These are phyloP conservation scores for Drosophila kurseongensis DNA, from an alignment of 1,140 invertebrate species.

Conservation along the genomic window DNA sequence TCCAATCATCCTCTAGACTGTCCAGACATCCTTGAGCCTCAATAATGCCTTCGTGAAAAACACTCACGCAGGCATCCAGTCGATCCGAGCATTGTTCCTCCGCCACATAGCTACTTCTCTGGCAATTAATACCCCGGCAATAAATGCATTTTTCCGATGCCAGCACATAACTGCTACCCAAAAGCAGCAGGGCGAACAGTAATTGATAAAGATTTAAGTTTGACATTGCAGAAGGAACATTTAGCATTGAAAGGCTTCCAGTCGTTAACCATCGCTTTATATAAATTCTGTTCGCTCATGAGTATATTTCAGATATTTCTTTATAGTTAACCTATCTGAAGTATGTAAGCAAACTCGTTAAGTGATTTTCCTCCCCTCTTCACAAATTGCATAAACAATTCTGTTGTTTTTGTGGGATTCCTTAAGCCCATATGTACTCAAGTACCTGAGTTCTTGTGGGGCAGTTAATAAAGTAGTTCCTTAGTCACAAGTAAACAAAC, in stretches of 20 bases:
- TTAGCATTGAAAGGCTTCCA: slow-evolving; percentile 39
- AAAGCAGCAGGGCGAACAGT: slow-evolving; percentile 10
- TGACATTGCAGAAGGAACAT: slow-evolving; percentile 53
- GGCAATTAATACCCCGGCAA: slow-evolving; percentile 74
- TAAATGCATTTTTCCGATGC: slow-evolving; percentile 54
- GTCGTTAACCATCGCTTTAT: slow-evolving; percentile 47
- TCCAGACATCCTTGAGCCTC: slow-evolving; percentile 67
- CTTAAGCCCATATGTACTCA: slow-evolving; percentile 25
- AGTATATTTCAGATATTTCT: slow-evolving; percentile 6
- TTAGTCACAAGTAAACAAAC: slow-evolving; percentile 51
- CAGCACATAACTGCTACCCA: slow-evolving; percentile 19
- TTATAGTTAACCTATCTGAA: slow-evolving; percentile 18
- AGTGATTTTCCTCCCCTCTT: slow-evolving; percentile 32
- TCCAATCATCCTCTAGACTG: slow-evolving; percentile 29
- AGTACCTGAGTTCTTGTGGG: slow-evolving; percentile 19
- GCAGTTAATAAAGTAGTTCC: slow-evolving; percentile 27
- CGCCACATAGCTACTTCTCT: slow-evolving; percentile 54
- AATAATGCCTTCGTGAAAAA: slow-evolving; percentile 59
- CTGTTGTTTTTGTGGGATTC: slow-evolving; percentile 31
- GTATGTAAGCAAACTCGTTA: slow-evolving; percentile 41
- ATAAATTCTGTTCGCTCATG: slow-evolving; percentile 47
- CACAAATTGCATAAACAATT: slow-evolving; percentile 33
- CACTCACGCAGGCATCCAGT: slow-evolving; percentile 67
- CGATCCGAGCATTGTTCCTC: slow-evolving; percentile 53
- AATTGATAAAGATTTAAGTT: slow-evolving; percentile 10